Base-by-base conservation (phyloP, 2,797 vertebrate species). In the Pseudomugil tenellus region DNA sequence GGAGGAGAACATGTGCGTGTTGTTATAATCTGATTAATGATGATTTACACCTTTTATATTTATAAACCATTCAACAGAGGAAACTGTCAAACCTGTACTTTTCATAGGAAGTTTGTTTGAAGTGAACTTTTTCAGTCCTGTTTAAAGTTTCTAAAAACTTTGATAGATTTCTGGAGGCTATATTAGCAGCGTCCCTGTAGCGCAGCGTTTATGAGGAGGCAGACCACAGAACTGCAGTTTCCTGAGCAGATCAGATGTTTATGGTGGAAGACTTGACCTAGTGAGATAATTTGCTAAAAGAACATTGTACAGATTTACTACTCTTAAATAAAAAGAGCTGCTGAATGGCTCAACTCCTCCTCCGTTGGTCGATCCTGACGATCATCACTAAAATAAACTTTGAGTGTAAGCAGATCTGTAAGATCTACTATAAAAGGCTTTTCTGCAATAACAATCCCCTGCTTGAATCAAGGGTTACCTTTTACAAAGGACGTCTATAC, bases 401-500 rank as follows among this genome's bases (percentile, higher is more conserved):
- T 34, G 29, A 31, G 29, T 6, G 29, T 31, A 6, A 31, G 17
- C 2, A 9, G 32, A 34, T 34, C 32, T 59, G 67, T 63, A 46
- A 80, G 26, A 58, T 59, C 19, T 32, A 76, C 80, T 83, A 83
- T 43, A 54, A 26, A 53, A 63, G 0, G 39, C 73, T 55, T 74
- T n/a, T 32, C 74, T 84, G 80, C 71, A 78, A 68, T 66, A 80
- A 69, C 21, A 32, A 25, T 49, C 13, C 61, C 6, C 58, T 76
- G 72, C 19, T 10, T 21, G 46, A 48, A 46, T 46, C 43, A 46
- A 46, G 56, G 5, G 55, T 57, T 66, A 59, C 29, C 39, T 55
- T 63, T 75, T 70, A 41, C 23, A 6, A 34, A 34, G 32, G n/a
- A 17, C 80, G 77, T 87, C 67, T 77, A 80, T 83, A 84, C 55